Evolutionary conservation across 2,113 vertebrate genomes (phyloP).

Genomic region (Hiodon tergisus): DNA sequence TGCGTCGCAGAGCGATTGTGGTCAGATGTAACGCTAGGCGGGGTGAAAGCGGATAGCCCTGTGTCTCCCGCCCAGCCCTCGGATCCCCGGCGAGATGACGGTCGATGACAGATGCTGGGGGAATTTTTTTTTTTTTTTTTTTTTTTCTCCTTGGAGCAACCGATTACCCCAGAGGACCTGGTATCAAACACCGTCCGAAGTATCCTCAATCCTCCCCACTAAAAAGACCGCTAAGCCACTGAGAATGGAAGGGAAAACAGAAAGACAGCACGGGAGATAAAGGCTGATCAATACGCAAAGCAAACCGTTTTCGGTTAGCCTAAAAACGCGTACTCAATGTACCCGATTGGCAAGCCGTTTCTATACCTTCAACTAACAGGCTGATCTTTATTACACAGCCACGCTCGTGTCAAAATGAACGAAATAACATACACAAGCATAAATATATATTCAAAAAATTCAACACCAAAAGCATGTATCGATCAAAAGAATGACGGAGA

Average conservation of each 20-base stretch:
- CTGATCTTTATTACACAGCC: too few species aligned
- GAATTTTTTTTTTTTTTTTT: neutral
- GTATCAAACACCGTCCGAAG: conserved; percentile 37
- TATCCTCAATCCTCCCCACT: conserved; percentile 37
- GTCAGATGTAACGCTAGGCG: conserved; percentile 49
- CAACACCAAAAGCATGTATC: too few species aligned
- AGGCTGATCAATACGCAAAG: too few species aligned
- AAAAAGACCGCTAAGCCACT: neutral
- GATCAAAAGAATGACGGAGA: too few species aligned
- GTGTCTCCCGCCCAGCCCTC: conserved; percentile 47
- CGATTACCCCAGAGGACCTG: conserved; percentile 50
- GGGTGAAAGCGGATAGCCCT: conserved; percentile 61
- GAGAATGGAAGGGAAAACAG: neutral
- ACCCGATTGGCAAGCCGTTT: too few species aligned
- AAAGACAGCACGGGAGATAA: too few species aligned
- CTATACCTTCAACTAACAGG: too few species aligned
- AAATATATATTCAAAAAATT: too few species aligned
- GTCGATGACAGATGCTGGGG: conserved; percentile 64
- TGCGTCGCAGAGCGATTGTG: conserved; percentile 18
- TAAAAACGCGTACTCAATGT: too few species aligned
- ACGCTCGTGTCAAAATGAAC: too few species aligned
- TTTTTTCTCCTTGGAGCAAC: conserved; percentile 46
- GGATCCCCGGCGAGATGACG: conserved; percentile 61
- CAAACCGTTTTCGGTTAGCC: too few species aligned
- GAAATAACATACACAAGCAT: too few species aligned